Evolutionary conservation across 2,113 vertebrate genomes (phyloP).

Genomic region (Ptilorrhoa leucosticta): DNA sequence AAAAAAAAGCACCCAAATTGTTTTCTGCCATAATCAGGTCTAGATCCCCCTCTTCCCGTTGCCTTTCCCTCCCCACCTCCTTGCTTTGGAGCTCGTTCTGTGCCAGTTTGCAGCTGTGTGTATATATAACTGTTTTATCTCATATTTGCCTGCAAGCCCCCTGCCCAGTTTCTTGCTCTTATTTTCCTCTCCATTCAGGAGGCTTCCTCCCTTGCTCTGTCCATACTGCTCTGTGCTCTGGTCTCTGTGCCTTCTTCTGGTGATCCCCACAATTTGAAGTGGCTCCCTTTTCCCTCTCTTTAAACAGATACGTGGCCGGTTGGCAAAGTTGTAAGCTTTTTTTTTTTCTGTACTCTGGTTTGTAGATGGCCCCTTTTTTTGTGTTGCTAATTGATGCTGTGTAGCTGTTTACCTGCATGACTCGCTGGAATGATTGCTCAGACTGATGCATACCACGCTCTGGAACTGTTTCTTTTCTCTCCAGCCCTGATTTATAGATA

Average conservation of each 20-base stretch:
- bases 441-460: background rate
- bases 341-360: background rate
- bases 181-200: background rate
- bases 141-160: background rate
- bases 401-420: background rate
- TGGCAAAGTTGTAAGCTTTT: background rate
- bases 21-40: background rate
- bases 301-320: background rate
- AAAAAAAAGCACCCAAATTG: background rate
- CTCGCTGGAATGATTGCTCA: background rate
- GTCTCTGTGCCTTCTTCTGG: background rate
- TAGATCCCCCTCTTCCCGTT: background rate
- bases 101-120: background rate
- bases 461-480: background rate
- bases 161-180: background rate
- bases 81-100: background rate
- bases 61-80: background rate
- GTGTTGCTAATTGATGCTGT: background rate
- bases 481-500: constrained; percentile 31
- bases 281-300: background rate
- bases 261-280: background rate
- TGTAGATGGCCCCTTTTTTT: background rate
- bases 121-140: background rate
- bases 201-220: background rate
- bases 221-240: background rate